A percentile compares a stretch with the other conserved stretches of the same genome.
These are phyloP conservation scores for Apodemus speciosus DNA, from an alignment of 2,113 vertebrate genomes.

Conservation along the genomic window DNA sequence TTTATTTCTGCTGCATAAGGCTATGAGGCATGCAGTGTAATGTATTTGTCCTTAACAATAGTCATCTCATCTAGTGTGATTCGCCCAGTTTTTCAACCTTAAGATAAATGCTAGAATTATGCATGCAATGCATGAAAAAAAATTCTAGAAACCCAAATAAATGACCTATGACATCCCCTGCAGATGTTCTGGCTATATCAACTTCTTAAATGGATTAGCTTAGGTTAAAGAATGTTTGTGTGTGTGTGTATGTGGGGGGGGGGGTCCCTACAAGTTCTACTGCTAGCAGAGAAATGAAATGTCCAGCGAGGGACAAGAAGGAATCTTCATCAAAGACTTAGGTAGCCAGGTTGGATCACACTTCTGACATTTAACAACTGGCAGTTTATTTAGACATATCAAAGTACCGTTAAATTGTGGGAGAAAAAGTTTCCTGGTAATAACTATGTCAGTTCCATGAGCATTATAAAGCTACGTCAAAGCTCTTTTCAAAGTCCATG, in stretches of 20 bases:
- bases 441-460: neutral
- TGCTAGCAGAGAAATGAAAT: neutral
- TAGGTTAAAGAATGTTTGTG: neutral
- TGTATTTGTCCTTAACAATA: neutral
- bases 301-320: neutral
- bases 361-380: neutral
- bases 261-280: neutral
- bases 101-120: neutral
- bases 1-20: neutral
- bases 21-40: neutral
- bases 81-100: neutral
- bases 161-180: neutral
- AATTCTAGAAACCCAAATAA: neutral
- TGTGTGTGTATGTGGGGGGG: too few relatives aligned
- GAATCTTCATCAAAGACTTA: neutral
- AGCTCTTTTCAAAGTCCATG: neutral
- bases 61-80: neutral
- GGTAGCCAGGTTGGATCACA: neutral
- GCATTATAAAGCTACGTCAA: neutral
- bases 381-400: neutral
- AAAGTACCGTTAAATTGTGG: neutral
- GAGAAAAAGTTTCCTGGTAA: too few relatives aligned
- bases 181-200: neutral
- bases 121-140: neutral
- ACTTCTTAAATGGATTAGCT: neutral